These are phyloP conservation scores for Callyntrura guangdongensis DNA, from an alignment of 2,888 invertebrate genomes.

Conservation along the genomic window DNA sequence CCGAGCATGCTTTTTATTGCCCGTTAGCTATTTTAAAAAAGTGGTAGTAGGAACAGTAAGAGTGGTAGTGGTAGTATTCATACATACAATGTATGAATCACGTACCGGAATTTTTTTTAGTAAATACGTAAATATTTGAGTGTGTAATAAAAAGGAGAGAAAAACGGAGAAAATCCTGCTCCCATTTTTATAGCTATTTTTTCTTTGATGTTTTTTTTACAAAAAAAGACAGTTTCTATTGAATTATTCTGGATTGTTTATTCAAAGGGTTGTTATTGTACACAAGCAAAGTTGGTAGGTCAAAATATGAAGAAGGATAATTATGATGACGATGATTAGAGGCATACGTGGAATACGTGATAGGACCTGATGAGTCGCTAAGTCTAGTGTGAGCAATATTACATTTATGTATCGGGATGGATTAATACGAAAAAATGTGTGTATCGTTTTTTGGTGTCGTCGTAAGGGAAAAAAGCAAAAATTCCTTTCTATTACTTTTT, in stretches of 20 bases:
- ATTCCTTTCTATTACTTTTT: neutral
- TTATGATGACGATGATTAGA: neutral
- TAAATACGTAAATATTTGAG: slow-evolving; percentile 16
- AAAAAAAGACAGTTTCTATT: slow-evolving; percentile 43
- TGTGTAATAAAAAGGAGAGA: neutral
- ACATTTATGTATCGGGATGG: too few relatives aligned
- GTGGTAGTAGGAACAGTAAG: too few relatives aligned
- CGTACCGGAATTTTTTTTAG: slow-evolving; percentile 43
- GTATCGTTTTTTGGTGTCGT: neutral
- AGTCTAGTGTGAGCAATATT: slow-evolving; percentile 16
- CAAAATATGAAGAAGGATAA: neutral
- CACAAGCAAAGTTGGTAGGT: neutral
- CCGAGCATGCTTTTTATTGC: slow-evolving; percentile 56
- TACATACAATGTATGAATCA: slow-evolving; percentile 49
- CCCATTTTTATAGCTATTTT: slow-evolving; percentile 29
- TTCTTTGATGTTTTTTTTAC: neutral
- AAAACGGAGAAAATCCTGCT: slow-evolving; percentile 22
- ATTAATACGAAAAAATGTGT: neutral
- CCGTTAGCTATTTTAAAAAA: slow-evolving; percentile 58
- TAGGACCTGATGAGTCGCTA: slow-evolving; percentile 38
- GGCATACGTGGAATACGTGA: neutral
- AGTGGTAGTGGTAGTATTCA: too few relatives aligned
- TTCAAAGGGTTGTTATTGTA: neutral
- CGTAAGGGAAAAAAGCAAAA: neutral
- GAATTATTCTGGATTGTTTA: neutral